These are phyloP conservation scores for Melanargia galathea DNA, from an alignment of 2,888 invertebrate species.

Conservation along the genomic window DNA sequence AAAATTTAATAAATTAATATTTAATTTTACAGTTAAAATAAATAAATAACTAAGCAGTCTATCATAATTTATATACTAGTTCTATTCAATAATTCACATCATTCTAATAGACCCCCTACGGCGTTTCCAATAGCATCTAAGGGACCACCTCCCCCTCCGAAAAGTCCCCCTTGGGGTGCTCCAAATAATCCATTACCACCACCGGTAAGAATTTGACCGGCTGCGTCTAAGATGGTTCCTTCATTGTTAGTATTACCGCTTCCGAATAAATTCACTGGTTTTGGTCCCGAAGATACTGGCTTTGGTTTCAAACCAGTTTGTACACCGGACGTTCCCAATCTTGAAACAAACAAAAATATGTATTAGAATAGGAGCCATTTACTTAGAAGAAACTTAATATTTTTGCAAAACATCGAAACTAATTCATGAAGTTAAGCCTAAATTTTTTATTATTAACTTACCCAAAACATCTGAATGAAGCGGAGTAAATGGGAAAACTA, in stretches of 20 bases:
- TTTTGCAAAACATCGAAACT: too few relatives aligned
- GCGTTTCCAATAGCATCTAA: conserved; percentile 70
- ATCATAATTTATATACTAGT: neutral
- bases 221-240: conserved; percentile 48
- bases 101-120: conserved; percentile 66
- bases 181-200: conserved; percentile 43
- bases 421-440: neutral
- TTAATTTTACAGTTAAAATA: conserved; percentile 15
- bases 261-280: conserved; percentile 68
- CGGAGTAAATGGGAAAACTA: conserved; percentile 81
- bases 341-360: conserved; percentile 46
- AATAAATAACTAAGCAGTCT: conserved; percentile 19
- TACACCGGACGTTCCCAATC: conserved; percentile 69
- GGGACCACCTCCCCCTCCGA: conserved; percentile 58
- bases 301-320: conserved; percentile 75
- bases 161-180: conserved; percentile 37
- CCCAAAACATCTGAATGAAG: conserved; percentile 80
- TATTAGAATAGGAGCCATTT: neutral
- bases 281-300: conserved; percentile 67
- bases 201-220: conserved; percentile 42
- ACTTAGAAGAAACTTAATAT: too few relatives aligned
- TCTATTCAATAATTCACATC: conserved; percentile 33
- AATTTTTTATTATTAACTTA: conserved; percentile 43
- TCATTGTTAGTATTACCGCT: conserved; percentile 54
- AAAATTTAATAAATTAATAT: conserved; percentile 11